Conservation (phyloP, 2,797 vertebrate genomes). For the Etheostoma perlongum region DNA sequence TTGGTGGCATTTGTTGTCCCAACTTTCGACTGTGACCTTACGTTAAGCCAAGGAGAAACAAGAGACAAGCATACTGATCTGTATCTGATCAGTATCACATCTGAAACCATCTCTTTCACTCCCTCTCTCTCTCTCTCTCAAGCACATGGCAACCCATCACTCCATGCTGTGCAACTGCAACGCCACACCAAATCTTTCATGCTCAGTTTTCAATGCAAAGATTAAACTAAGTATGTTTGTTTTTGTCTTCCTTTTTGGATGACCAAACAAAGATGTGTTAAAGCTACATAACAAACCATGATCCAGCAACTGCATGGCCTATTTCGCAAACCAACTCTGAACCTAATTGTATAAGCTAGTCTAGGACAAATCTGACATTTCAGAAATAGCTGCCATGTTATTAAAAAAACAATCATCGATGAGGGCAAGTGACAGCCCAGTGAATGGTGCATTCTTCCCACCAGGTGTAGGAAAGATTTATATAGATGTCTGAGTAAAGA, state of each 20-base stretch:
- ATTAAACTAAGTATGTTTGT: background rate
- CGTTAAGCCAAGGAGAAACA: constrained; percentile 76
- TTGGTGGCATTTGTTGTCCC: constrained; percentile 75
- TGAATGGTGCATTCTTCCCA: constrained; percentile 30
- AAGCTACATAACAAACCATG: constrained; percentile 15
- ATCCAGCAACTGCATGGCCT: background rate
- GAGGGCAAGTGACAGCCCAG: constrained; percentile 34
- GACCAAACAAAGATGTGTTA: background rate
- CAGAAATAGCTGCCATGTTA: background rate
- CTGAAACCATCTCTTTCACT: constrained; percentile 60
- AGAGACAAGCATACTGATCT: constrained; percentile 61
- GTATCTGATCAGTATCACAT: constrained; percentile 68
- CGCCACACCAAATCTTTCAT: constrained; percentile 17
- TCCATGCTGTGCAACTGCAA: constrained; percentile 22
- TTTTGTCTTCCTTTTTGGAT: background rate
- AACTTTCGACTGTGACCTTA: constrained; percentile 79
- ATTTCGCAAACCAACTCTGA: constrained; percentile 27
- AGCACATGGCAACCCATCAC: constrained; percentile 51
- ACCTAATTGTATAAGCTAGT: constrained; percentile 28
- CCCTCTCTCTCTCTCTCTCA: constrained; percentile 27
- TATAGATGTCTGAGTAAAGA: constrained; percentile 41
- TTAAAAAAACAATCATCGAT: constrained; percentile 26
- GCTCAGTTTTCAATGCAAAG: constrained; percentile 10
- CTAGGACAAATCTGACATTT: constrained; percentile 53
- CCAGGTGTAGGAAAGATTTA: constrained; percentile 33